Evolutionary conservation across 1,140 invertebrate genomes (phyloP).

Genomic region (Pantala flavescens): DNA sequence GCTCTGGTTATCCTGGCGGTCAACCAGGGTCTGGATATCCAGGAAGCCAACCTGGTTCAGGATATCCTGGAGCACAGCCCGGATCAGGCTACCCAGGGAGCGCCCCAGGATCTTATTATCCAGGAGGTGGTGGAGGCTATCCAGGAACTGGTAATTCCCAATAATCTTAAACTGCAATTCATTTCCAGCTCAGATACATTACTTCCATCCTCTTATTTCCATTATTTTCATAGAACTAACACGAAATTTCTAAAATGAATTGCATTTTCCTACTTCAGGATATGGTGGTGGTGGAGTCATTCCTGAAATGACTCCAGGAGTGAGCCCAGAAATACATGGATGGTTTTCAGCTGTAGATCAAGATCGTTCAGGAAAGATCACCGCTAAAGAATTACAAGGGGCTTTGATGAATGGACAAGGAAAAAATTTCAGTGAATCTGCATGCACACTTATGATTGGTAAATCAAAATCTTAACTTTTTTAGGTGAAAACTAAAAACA

Average conservation of each 20-base stretch:
- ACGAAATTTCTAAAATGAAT: background rate
- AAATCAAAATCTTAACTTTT: slow-evolving; percentile 29
- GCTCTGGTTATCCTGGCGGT: background rate
- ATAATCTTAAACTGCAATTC: no score
- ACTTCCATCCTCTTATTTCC: no score
- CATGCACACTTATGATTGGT: slow-evolving; percentile 85
- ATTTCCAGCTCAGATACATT: no score
- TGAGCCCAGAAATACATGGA: slow-evolving; percentile 56
- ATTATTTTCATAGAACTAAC: no score
- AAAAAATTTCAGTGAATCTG: slow-evolving; percentile 69
- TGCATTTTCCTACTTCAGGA: background rate
- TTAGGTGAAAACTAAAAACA: slow-evolving; percentile 6
- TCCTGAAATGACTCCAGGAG: slow-evolving; percentile 17
- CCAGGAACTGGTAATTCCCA: background rate
- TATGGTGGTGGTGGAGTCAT: background rate
- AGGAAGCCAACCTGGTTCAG: slow-evolving; percentile 2
- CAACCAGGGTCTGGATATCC: background rate
- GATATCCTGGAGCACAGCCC: background rate
- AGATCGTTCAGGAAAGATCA: slow-evolving; percentile 73
- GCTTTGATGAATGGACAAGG: slow-evolving; percentile 81
- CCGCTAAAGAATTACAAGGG: slow-evolving; percentile 61
- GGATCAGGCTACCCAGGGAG: background rate
- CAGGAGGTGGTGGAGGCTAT: slow-evolving; percentile 8
- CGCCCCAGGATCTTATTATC: background rate
- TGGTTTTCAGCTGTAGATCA: slow-evolving; percentile 76